A percentile compares a stretch with the other conserved stretches of the same genome.
These are phyloP conservation scores for Temnothorax nylanderi DNA, from an alignment of 1,140 invertebrate genomes.

Conservation along the genomic window DNA sequence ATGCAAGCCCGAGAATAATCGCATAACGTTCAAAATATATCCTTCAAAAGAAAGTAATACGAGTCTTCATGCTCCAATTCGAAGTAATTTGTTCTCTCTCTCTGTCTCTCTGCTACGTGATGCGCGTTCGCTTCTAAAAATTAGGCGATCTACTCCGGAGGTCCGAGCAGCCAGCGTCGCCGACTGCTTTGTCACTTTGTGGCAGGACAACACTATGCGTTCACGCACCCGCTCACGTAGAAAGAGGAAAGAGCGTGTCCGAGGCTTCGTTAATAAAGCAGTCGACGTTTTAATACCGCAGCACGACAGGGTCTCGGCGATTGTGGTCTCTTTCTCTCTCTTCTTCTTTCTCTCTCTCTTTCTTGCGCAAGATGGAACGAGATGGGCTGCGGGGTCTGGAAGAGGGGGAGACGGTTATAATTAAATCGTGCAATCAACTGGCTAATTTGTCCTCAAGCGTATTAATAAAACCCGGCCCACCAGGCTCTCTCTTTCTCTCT, in stretches of 20 bases:
- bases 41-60: conserved; percentile 26
- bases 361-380: conserved; percentile 50
- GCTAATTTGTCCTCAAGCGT: conserved; percentile 85
- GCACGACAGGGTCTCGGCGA: conserved; percentile 78
- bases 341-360: conserved; percentile 33
- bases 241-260: conserved; percentile 62
- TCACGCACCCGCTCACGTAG: conserved; percentile 58
- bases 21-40: neutral
- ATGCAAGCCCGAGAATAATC: conserved; percentile 12
- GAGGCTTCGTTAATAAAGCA: conserved; percentile 82
- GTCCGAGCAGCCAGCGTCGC: conserved; percentile 31
- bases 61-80: conserved; percentile 47
- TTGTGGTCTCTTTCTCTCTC: conserved; percentile 40
- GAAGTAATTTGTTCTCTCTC: neutral
- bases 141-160: conserved; percentile 63
- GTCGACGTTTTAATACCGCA: conserved; percentile 82
- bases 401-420: conserved; percentile 79
- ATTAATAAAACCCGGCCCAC: conserved; percentile 83
- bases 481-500: conserved; percentile 52
- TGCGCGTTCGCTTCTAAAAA: conserved; percentile 39
- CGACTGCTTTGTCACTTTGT: conserved; percentile 57
- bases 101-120: neutral
- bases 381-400: conserved; percentile 62
- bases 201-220: conserved; percentile 57
- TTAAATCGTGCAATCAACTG: conserved; percentile 84